These are phyloP conservation scores for Drosophila sturtevanti DNA, from an alignment of 1,140 invertebrate genomes.

Conservation along the genomic window DNA sequence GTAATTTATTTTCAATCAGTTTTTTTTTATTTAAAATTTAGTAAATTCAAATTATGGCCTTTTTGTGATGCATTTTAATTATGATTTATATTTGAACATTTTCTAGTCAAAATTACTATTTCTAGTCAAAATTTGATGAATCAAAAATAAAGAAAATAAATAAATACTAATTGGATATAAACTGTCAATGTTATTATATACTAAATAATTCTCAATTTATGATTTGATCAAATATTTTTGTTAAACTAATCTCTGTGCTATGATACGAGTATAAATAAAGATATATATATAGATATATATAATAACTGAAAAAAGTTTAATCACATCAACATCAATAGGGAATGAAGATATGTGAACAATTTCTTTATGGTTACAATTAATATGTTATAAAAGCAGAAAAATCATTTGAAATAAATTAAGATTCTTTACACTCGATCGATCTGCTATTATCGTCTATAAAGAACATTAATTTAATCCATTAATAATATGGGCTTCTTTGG, in stretches of 20 bases:
- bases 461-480: neutral
- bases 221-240: constrained; percentile 9
- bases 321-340: neutral
- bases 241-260: constrained; percentile 16
- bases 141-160: neutral
- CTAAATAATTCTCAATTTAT: constrained; percentile 1
- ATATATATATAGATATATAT: neutral
- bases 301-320: neutral
- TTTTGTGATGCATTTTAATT: constrained; percentile 49
- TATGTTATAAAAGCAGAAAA: neutral
- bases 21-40: constrained; percentile 24
- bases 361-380: neutral
- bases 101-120: constrained; percentile 41
- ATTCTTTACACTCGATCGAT: neutral
- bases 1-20: neutral
- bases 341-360: neutral
- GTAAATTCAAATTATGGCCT: constrained; percentile 35
- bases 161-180: neutral
- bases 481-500: neutral
- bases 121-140: constrained; percentile 47
- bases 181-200: too few species aligned
- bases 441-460: neutral
- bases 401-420: neutral
- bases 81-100: constrained; percentile 27
- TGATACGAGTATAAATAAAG: constrained; percentile 15